These are phyloP conservation scores for Cepaea hortensis DNA, from an alignment of 2,888 invertebrate species.

Conservation along the genomic window DNA sequence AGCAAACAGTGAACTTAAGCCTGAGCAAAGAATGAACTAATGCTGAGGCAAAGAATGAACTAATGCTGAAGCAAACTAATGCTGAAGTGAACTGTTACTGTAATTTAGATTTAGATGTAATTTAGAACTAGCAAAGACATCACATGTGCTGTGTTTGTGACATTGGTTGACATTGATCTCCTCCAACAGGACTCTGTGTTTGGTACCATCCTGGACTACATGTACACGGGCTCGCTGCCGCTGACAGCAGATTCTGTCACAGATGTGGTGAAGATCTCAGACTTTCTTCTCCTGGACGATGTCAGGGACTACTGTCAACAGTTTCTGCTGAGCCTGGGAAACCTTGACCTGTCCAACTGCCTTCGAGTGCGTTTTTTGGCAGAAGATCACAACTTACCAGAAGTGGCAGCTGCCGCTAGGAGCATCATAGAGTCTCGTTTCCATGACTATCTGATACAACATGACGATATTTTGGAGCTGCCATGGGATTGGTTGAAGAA, in stretches of 20 bases:
- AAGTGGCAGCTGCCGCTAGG: constrained; percentile 66
- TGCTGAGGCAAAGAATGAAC: too few relatives aligned
- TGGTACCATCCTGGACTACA: constrained; percentile 68
- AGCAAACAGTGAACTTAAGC: too few relatives aligned
- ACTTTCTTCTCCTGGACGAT: constrained; percentile 73
- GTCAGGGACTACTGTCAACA: constrained; percentile 72
- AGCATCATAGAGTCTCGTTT: constrained; percentile 71
- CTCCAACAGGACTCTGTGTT: constrained; percentile 62
- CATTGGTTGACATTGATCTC: neutral
- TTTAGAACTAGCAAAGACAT: too few relatives aligned
- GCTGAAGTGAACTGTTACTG: too few relatives aligned
- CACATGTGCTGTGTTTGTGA: too few relatives aligned
- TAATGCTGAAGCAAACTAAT: too few relatives aligned
- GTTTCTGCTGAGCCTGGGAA: constrained; percentile 71
- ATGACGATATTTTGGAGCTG: constrained; percentile 71
- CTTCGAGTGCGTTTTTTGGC: constrained; percentile 67
- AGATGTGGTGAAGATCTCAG: constrained; percentile 70
- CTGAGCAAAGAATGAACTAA: too few relatives aligned
- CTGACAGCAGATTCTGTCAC: constrained; percentile 69
- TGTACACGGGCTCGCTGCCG: constrained; percentile 71
- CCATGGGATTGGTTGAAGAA: constrained; percentile 65
- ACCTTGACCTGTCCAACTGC: constrained; percentile 71
- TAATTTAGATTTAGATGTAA: too few relatives aligned
- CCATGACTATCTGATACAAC: constrained; percentile 71
- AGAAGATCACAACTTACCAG: constrained; percentile 70